Conservation (phyloP, 2,113 vertebrate species). For the Climacteris rufus region DNA sequence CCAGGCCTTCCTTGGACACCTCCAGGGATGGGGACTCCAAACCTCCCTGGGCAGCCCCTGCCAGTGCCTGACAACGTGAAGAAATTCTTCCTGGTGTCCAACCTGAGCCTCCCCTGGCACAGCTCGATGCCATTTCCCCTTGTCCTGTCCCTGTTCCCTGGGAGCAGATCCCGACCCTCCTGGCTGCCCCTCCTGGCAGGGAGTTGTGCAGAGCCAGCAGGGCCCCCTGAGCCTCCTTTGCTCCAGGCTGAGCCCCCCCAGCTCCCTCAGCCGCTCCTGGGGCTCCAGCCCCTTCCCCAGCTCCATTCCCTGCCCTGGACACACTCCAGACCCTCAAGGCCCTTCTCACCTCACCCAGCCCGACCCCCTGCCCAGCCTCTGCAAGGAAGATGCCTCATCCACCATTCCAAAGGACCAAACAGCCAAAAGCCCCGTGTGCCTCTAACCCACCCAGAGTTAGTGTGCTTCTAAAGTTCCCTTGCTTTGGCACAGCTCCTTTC, state of each 20-base stretch:
- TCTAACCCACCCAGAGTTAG: not conserved
- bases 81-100: not conserved
- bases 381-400: not conserved
- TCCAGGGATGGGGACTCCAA: not conserved
- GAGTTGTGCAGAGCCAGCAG: not conserved
- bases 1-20: not conserved
- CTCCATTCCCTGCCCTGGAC: fast-evolving
- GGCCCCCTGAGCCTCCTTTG: not conserved
- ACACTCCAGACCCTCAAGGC: fast-evolving
- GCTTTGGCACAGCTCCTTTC: not conserved
- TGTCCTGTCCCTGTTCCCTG: not conserved
- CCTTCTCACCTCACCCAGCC: not conserved
- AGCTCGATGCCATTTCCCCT: not conserved
- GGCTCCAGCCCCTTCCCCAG: not conserved
- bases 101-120: not conserved
- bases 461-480: not conserved
- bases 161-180: not conserved
- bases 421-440: not conserved
- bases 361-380: not conserved
- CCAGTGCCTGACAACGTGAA: fast-evolving
- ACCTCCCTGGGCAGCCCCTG: not conserved
- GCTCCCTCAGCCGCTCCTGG: not conserved
- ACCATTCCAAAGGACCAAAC: not conserved
- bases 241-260: not conserved
- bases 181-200: not conserved